Conservation (phyloP, 2,113 vertebrate species). For the Rhynchopsitta pachyrhyncha region DNA sequence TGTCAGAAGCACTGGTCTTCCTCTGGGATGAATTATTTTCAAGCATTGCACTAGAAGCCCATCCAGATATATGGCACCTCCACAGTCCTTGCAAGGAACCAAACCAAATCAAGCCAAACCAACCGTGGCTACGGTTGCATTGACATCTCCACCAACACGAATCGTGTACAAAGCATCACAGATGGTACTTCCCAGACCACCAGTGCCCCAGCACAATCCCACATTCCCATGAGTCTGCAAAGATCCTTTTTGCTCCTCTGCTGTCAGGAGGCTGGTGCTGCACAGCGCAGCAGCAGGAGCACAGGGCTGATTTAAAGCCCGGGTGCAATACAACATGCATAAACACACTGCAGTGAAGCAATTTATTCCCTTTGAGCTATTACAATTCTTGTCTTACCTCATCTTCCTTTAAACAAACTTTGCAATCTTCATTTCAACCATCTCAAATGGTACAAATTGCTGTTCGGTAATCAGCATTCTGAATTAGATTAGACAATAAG, state of each 20-base stretch:
- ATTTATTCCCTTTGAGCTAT: background rate
- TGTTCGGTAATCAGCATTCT: background rate
- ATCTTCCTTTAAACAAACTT: background rate
- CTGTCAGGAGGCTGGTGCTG: background rate
- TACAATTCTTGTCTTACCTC: background rate
- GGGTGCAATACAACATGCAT: background rate
- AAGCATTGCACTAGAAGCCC: background rate
- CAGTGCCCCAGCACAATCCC: background rate
- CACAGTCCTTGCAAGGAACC: background rate
- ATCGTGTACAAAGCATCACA: background rate
- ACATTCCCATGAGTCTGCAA: background rate
- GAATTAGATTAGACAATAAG: background rate
- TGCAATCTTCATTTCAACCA: background rate
- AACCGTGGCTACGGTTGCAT: no score
- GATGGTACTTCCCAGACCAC: background rate
- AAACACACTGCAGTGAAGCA: background rate
- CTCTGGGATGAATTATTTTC: background rate
- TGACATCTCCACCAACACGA: background rate
- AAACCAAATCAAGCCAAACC: background rate
- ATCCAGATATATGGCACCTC: no score
- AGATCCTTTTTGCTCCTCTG: background rate
- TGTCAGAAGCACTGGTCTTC: background rate
- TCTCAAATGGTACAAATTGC: background rate
- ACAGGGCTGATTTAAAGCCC: background rate
- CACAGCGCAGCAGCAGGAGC: background rate